A percentile compares a stretch with the other conserved stretches of the same genome.
Conservation (phyloP, 2,113 vertebrate species). For the Neofelis nebulosa region DNA sequence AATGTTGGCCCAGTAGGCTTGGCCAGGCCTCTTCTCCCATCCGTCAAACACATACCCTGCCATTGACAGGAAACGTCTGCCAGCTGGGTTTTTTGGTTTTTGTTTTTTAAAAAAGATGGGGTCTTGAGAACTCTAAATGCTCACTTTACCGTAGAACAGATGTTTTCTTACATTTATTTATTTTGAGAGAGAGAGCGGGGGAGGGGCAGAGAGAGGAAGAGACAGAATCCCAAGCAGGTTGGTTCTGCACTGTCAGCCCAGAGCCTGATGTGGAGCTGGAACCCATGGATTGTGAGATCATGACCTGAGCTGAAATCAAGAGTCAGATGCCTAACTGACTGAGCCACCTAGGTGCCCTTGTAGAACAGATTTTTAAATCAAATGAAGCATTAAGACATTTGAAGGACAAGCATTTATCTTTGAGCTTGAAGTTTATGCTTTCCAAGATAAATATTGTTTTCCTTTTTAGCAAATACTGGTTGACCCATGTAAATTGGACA, state of each 20-base stretch:
- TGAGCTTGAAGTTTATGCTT: slow-evolving; percentile 31
- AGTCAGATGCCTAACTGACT: no score
- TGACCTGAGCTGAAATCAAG: no score
- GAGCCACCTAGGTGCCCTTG: no score
- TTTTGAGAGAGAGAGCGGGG: no score
- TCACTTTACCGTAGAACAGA: slow-evolving; percentile 3
- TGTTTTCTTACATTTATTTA: not conserved
- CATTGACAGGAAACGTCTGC: not conserved
- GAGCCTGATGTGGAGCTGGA: no score
- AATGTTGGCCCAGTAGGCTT: not conserved
- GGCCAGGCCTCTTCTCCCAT: no score
- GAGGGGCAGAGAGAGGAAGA: no score
- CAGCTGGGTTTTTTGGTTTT: not conserved
- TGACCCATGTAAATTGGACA: not conserved
- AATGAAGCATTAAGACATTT: slow-evolving; percentile 47
- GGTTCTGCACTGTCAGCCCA: no score
- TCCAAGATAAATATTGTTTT: slow-evolving; percentile 57
- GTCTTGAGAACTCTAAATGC: not conserved
- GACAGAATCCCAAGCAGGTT: no score
- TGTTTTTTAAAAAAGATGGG: not conserved
- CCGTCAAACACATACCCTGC: not conserved
- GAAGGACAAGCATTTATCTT: slow-evolving; percentile 51
- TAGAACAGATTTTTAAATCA: slow-evolving; percentile 35
- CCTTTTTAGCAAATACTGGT: slow-evolving; percentile 53
- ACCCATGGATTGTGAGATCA: no score